Evolutionary conservation across 1,140 invertebrate species (phyloP), one percentile per base, ranked within the genome.

Genomic region (Drosophila willistoni): DNA sequence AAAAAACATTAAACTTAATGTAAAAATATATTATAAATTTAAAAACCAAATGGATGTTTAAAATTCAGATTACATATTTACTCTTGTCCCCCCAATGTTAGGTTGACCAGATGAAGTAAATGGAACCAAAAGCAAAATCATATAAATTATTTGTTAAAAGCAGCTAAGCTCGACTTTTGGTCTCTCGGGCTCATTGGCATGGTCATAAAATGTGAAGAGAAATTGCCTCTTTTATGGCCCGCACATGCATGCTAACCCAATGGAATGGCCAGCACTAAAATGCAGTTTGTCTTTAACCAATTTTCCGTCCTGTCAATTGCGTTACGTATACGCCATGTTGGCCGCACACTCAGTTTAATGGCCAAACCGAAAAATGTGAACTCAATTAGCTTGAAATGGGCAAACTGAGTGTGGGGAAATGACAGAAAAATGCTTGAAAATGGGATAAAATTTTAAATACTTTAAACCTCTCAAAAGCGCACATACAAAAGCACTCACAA

Each of bases 311-410:
- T 51, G 44, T 51, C 44, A 22, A 51, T 51, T 51, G 44, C 44
- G 68, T 68, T 39, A 63, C 22, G 62, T 61, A 73, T 67, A 60
- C 57, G 29, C 65, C 14, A 34, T n/a, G 39, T 56, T 64, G 51
- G 29, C 51, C 19, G 44, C 44, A 51, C 44, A 22, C 44, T 51
- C 44, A 22, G 44, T 51, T 51, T 51, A 51, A 51, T 51, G 44
- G 44, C 19, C 44, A 51, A 47, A 51, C 44, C 44, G 44, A 51
- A 51, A 51, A 51, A 51, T 51, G 44, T 51, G 17, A 51, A 56
- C 25, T 64, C 19, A 34, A 12, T 29, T 10, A 44, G 39, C 33
- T 66, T 33, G 14, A 54, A 34, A 25, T 25, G 65, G 42, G 25
- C 36, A 41, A 19, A 22, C 10, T 13, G 13, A 7, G 39, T 54